These are phyloP conservation scores for Cynaeus angustus DNA, from an alignment of 2,888 invertebrate species.

Conservation along the genomic window DNA sequence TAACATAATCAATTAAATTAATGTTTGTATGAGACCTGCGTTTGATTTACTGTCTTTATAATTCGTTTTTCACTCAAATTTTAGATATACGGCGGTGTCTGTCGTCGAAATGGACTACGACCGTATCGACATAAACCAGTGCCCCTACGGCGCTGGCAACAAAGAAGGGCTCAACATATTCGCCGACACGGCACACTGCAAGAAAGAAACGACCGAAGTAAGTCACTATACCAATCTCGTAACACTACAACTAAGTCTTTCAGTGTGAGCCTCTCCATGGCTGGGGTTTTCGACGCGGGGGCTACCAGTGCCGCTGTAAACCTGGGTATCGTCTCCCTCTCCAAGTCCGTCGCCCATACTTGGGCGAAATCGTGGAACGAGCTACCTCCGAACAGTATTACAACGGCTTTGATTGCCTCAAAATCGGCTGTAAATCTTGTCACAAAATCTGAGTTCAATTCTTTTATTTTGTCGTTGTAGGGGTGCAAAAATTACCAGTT, in stretches of 20 bases:
- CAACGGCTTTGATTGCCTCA: constrained; percentile 91
- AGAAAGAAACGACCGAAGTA: constrained; percentile 91
- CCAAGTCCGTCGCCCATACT: constrained; percentile 90
- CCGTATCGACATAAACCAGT: constrained; percentile 97
- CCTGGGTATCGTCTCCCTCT: constrained; percentile 92
- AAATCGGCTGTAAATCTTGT: constrained; percentile 88
- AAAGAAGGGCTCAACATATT: constrained; percentile 88
- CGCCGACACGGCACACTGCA: constrained; percentile 92
- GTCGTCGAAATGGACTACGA: constrained; percentile 98
- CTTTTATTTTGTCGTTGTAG: constrained; percentile 73
- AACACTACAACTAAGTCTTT: not conserved
- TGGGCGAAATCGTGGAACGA: constrained; percentile 94
- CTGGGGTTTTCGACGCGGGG: constrained; percentile 96
- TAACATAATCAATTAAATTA: constrained; percentile 2
- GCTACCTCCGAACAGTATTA: constrained; percentile 95
- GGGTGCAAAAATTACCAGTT: constrained; percentile 90
- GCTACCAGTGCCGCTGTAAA: constrained; percentile 94
- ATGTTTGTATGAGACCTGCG: no score
- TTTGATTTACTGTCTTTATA: no score
- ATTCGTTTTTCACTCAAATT: not conserved
- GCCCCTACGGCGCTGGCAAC: constrained; percentile 92
- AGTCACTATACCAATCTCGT: constrained; percentile 32
- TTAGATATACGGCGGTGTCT: constrained; percentile 90
- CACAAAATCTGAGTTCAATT: no score
- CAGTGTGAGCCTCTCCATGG: constrained; percentile 97